Evolutionary conservation across 2,888 invertebrate species (phyloP).

Genomic region (Oasisia sp.): DNA sequence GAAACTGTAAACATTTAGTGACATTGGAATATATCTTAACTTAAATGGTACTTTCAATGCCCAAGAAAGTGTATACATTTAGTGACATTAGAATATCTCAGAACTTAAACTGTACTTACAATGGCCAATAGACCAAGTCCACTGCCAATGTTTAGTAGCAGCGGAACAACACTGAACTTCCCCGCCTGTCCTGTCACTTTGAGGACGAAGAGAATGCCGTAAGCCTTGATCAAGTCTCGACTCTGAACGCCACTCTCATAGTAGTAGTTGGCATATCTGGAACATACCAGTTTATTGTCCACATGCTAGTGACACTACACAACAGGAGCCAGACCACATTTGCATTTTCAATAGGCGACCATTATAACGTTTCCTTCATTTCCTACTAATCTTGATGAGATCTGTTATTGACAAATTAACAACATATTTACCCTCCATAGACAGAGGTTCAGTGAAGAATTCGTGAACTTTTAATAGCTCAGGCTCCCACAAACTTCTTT

Average conservation of each 20-base stretch:
- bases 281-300: constrained; percentile 28
- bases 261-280: constrained; percentile 65
- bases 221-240: constrained; percentile 66
- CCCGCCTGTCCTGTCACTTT: constrained; percentile 67
- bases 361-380: no score
- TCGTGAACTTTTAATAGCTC: no score
- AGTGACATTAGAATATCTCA: constrained; percentile 66
- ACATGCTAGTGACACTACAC: no score
- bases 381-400: no score
- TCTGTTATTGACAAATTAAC: no score
- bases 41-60: constrained; percentile 62
- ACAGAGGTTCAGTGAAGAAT: no score
- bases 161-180: constrained; percentile 68
- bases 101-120: constrained; percentile 69
- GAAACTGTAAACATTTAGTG: constrained; percentile 6
- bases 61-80: constrained; percentile 68
- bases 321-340: no score
- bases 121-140: constrained; percentile 68
- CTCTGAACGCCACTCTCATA: constrained; percentile 48
- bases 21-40: neutral
- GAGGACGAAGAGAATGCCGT: constrained; percentile 68
- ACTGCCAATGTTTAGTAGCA: constrained; percentile 68
- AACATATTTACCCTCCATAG: no score
- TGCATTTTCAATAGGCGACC: no score
- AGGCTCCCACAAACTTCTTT: no score